These are phyloP conservation scores for Papilio machaon DNA, from an alignment of 1,140 invertebrate species.

Conservation along the genomic window DNA sequence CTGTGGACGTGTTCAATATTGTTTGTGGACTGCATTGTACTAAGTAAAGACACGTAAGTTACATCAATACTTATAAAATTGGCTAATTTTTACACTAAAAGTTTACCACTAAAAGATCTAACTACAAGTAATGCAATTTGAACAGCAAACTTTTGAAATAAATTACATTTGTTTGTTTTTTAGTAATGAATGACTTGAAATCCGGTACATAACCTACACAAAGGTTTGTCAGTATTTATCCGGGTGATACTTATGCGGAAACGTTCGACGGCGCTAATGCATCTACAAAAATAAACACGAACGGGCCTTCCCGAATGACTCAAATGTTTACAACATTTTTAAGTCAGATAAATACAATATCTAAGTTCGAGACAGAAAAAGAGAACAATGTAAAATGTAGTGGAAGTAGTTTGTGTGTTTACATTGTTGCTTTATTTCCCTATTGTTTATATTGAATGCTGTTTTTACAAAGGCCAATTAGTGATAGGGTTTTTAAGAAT, in stretches of 20 bases:
- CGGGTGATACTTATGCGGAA: slow-evolving; percentile 14
- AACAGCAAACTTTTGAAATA: neutral
- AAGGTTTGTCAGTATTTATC: slow-evolving; percentile 4
- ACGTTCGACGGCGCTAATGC: slow-evolving; percentile 15
- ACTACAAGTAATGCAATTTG: neutral
- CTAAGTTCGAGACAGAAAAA: slow-evolving; percentile 5
- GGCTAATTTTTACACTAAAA: neutral
- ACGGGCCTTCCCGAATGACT: slow-evolving; percentile 17
- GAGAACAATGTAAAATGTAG: neutral
- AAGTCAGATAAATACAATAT: slow-evolving; percentile 9
- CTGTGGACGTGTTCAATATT: neutral
- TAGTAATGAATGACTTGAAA: neutral
- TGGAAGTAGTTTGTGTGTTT: neutral
- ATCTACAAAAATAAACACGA: slow-evolving; percentile 13
- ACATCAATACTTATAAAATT: neutral
- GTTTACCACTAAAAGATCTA: neutral
- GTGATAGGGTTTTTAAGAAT: neutral
- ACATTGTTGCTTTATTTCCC: neutral
- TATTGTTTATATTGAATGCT: neutral
- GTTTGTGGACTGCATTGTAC: neutral
- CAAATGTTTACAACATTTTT: slow-evolving; percentile 19
- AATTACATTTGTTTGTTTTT: neutral
- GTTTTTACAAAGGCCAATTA: neutral
- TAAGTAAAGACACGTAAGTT: neutral
- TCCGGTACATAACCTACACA: slow-evolving; percentile 1